Conservation (phyloP, 2,797 vertebrate species). For the Anolis apletophallus region DNA sequence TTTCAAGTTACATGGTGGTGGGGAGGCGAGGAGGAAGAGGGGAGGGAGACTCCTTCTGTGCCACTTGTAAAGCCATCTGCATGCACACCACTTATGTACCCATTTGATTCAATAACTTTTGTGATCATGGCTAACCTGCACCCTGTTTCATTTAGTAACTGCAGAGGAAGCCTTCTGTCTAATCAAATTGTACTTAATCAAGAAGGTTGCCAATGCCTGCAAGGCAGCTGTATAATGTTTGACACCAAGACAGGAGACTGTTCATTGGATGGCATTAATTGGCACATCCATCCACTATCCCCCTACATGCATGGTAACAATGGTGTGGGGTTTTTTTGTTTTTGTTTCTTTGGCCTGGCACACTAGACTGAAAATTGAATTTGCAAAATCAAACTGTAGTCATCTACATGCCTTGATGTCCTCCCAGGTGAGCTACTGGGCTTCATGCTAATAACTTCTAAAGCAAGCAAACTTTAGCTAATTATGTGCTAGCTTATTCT, state of each 20-base stretch:
- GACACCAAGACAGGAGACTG: constrained; percentile 54
- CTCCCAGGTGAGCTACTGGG: constrained; percentile 85
- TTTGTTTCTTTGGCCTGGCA: constrained; percentile 71
- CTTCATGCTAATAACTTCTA: constrained; percentile 93
- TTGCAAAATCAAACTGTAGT: constrained; percentile 79
- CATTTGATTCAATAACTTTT: constrained; percentile 34
- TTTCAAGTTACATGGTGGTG: constrained; percentile 37
- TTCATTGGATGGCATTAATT: constrained; percentile 59
- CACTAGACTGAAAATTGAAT: constrained; percentile 73
- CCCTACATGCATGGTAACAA: constrained; percentile 38
- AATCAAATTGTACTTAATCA: constrained; percentile 70
- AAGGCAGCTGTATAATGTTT: constrained; percentile 54
- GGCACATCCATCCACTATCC: constrained; percentile 45
- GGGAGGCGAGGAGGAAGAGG: no score
- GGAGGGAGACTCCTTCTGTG: constrained; percentile 29
- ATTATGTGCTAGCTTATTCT: constrained; percentile 90
- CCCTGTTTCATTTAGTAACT: neutral
- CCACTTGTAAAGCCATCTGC: constrained; percentile 17
- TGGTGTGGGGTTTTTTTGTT: constrained; percentile 59
- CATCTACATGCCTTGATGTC: constrained; percentile 78
- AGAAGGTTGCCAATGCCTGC: constrained; percentile 45
- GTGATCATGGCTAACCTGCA: constrained; percentile 24
- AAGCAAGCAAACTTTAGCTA: constrained; percentile 98
- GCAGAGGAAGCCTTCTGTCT: constrained; percentile 52
- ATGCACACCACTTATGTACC: neutral